phyloP scores from a whole-genome alignment of 2,888 invertebrate genomes.

The Drosophila eohydei region DNA sequence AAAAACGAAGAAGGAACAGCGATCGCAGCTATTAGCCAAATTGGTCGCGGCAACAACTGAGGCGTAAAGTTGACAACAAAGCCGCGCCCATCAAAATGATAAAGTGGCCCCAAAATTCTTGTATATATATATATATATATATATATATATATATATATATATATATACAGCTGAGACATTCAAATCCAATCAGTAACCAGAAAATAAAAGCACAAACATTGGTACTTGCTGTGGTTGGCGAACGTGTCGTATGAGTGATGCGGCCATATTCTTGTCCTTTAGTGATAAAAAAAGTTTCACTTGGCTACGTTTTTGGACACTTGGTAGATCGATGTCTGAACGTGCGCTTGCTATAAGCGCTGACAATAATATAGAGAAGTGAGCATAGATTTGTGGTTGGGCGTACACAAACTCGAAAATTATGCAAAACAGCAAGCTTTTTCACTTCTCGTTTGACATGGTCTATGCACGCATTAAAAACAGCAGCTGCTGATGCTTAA shows the following conservation, averaged over 20 bases:
- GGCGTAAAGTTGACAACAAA: constrained; percentile 48
- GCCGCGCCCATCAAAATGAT: constrained; percentile 54
- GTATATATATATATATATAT: background rate
- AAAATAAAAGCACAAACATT: constrained; percentile 28
- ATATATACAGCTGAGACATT: constrained; percentile 21
- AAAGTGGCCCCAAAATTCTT: constrained; percentile 24
- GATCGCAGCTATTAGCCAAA: constrained; percentile 61
- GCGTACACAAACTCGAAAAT: constrained; percentile 19
- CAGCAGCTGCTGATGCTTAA: background rate
- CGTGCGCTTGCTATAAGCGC: background rate
- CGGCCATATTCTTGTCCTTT: constrained; percentile 30
- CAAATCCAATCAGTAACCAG: constrained; percentile 54
- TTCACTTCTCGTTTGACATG: background rate
- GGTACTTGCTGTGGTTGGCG: constrained; percentile 11
- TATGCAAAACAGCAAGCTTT: background rate
- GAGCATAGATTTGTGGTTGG: constrained; percentile 15
- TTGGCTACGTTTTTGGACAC: constrained; percentile 30
- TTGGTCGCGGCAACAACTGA: constrained; percentile 48
- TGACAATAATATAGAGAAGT: constrained; percentile 36
- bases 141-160: background rate
- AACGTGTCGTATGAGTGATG: constrained; percentile 57
- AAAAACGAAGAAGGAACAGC: background rate
- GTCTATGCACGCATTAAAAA: constrained; percentile 1
- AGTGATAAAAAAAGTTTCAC: background rate
- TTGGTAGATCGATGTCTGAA: constrained; percentile 20